These are phyloP conservation scores for Ormyrus rosae DNA, from an alignment of 2,888 invertebrate species.

Conservation along the genomic window DNA sequence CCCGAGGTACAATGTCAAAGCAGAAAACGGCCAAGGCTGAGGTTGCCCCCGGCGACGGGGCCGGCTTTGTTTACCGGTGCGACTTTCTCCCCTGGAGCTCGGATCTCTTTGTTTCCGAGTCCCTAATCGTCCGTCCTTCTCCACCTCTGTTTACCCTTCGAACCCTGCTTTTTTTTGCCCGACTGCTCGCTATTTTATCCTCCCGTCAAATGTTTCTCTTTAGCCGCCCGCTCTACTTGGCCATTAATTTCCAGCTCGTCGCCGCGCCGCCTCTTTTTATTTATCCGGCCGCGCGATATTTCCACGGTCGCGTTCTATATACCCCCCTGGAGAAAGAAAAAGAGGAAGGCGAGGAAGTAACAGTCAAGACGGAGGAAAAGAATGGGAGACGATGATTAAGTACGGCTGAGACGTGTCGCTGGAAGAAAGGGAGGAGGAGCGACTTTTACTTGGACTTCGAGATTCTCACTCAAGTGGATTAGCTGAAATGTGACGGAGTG, in stretches of 20 bases:
- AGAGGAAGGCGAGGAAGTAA: neutral
- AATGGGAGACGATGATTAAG: constrained; percentile 28
- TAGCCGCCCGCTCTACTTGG: constrained; percentile 8
- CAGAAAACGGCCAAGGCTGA: constrained; percentile 15
- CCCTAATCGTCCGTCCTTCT: neutral
- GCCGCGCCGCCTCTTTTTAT: constrained; percentile 1
- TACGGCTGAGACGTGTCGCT: neutral
- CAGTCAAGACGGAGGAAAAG: constrained; percentile 6
- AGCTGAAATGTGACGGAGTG: constrained; percentile 14
- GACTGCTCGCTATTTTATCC: too few species aligned
- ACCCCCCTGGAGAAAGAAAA: neutral
- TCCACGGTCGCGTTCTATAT: neutral
- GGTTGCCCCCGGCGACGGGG: too few species aligned
- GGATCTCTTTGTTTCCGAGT: neutral
- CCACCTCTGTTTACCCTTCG: neutral
- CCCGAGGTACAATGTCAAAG: constrained; percentile 9
- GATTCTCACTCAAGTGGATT: constrained; percentile 39
- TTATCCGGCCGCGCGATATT: constrained; percentile 5
- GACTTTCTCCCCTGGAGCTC: neutral
- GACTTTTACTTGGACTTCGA: constrained; percentile 30
- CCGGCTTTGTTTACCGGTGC: constrained; percentile 14
- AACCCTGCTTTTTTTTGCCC: neutral
- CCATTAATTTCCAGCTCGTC: constrained; percentile 28
- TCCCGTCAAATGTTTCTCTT: constrained; percentile 1
- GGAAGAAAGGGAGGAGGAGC: neutral